These are phyloP conservation scores for Zaprionus africanus DNA, from an alignment of 1,140 invertebrate genomes.

Conservation along the genomic window DNA sequence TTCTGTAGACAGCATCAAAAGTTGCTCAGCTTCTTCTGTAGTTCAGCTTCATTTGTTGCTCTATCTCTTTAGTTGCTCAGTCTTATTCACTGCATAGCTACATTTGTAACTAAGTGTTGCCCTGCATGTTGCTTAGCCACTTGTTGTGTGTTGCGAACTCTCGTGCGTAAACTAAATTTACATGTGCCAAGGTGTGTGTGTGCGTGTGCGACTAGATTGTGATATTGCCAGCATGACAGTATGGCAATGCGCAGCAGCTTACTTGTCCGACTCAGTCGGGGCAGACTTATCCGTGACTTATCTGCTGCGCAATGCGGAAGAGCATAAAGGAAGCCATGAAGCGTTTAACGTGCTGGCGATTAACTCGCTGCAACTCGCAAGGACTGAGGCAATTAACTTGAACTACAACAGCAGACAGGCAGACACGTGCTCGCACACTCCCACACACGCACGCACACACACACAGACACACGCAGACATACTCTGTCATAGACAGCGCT, in stretches of 20 bases:
- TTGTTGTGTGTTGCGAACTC: conserved; percentile 64
- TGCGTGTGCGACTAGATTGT: conserved; percentile 18
- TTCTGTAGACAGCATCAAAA: no score
- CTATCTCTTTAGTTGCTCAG: neutral
- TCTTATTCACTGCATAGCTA: neutral
- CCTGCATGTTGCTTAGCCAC: conserved; percentile 51
- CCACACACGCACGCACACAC: conserved; percentile 1
- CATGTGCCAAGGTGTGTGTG: conserved; percentile 46
- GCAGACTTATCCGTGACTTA: conserved; percentile 51
- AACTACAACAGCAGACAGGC: conserved; percentile 22
- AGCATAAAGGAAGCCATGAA: conserved; percentile 40
- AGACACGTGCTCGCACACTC: neutral
- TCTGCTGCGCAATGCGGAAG: conserved; percentile 40
- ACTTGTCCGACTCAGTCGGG: conserved; percentile 5
- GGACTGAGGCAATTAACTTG: conserved; percentile 65
- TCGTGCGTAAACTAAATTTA: conserved; percentile 63
- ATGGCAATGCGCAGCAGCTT: conserved; percentile 30
- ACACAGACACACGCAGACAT: neutral
- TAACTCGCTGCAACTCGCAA: conserved; percentile 56
- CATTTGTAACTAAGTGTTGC: neutral
- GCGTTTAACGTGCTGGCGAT: conserved; percentile 46
- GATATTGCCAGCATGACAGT: conserved; percentile 24
- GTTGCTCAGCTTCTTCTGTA: no score
- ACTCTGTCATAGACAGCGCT: conserved; percentile 27
- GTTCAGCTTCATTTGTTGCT: no score